Conservation (phyloP, 1,140 invertebrate species). For the Chrysoperla carnea region DNA sequence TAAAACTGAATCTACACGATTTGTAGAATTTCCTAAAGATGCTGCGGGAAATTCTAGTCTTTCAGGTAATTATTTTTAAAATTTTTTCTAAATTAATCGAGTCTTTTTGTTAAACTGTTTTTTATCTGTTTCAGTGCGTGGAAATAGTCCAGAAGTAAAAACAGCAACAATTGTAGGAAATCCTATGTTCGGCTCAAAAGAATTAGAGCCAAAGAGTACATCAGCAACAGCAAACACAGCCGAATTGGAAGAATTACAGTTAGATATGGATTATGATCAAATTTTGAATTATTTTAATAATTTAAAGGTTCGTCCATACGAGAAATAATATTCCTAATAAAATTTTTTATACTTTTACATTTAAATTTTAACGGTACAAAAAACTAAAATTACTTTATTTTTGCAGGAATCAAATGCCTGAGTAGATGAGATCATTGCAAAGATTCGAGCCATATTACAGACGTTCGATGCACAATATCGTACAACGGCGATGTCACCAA, state of each 20-base stretch:
- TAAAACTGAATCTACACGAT: not conserved
- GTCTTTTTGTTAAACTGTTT: too few relatives aligned
- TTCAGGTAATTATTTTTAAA: not conserved
- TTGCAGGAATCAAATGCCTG: conserved; percentile 52
- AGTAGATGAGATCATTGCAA: conserved; percentile 62
- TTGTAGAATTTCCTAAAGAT: not conserved
- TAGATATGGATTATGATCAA: conserved; percentile 91
- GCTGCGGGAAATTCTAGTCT: not conserved
- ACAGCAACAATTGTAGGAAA: conserved; percentile 72
- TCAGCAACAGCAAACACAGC: conserved; percentile 29
- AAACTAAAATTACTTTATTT: too few relatives aligned
- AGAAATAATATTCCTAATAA: not conserved
- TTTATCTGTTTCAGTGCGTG: conserved; percentile 11
- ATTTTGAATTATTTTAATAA: conserved; percentile 96
- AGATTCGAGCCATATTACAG: conserved; percentile 51
- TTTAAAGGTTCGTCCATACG: conserved; percentile 52
- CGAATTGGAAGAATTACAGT: conserved; percentile 56
- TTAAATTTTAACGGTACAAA: too few relatives aligned
- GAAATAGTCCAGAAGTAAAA: conserved; percentile 46
- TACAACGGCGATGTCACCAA: conserved; percentile 28
- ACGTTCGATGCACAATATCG: conserved; percentile 52
- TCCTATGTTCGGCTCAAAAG: conserved; percentile 52
- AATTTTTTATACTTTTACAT: not conserved
- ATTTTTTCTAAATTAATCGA: not conserved
- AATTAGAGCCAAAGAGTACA: conserved; percentile 21